Conservation (phyloP, 2,888 invertebrate species). For the Aspidiotus destructor region DNA sequence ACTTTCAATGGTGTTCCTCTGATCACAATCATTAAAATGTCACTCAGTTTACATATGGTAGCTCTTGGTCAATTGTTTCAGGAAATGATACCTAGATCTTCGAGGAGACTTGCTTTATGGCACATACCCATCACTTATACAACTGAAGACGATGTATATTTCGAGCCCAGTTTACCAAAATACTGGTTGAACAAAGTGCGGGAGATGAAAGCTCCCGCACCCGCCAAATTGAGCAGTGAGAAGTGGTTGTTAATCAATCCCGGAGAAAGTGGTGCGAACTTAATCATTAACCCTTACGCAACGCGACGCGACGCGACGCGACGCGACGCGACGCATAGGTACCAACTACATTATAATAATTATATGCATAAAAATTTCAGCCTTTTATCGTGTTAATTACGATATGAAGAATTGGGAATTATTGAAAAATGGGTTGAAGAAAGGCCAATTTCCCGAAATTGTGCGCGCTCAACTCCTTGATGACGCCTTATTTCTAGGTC, state of each 20-base stretch:
- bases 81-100: neutral
- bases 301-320: too few species aligned
- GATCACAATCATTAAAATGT: neutral
- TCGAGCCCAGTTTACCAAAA: constrained; percentile 55
- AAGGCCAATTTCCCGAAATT: constrained; percentile 49
- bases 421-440: constrained; percentile 55
- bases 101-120: constrained; percentile 8
- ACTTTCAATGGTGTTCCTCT: too few species aligned
- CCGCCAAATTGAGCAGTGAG: constrained; percentile 47
- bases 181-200: constrained; percentile 58
- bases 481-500: constrained; percentile 70
- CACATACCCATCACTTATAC: constrained; percentile 68
- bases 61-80: neutral
- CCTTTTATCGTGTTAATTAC: constrained; percentile 64
- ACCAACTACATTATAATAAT: neutral
- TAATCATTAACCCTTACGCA: too few species aligned
- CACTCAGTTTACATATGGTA: neutral
- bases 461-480: constrained; percentile 61
- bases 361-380: constrained; percentile 41
- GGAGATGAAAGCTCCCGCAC: constrained; percentile 42
- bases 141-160: constrained; percentile 52
- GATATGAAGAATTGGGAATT: constrained; percentile 59
- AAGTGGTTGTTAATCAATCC: constrained; percentile 44
- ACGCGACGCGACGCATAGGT: too few species aligned
- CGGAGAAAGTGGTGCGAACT: too few species aligned